Evolutionary conservation across 2,888 invertebrate genomes (phyloP).

Genomic region (Homarus gammarus): DNA sequence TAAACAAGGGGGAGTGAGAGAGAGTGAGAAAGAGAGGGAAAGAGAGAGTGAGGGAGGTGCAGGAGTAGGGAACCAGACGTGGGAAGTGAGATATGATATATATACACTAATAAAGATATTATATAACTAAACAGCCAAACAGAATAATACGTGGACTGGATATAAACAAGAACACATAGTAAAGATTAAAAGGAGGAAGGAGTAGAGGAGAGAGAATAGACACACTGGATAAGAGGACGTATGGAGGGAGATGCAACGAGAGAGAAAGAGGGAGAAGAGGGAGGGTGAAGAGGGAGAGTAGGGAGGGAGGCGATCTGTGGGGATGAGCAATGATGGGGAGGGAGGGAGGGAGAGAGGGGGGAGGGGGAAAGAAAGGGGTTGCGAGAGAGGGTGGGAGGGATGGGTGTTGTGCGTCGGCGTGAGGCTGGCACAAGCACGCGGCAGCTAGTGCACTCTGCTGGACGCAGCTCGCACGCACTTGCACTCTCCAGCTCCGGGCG

Average conservation of each 20-base stretch:
- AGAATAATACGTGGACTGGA: background rate
- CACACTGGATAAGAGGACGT: too few relatives aligned
- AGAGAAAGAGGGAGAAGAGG: background rate
- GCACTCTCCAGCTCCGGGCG: background rate
- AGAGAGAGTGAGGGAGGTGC: constrained; percentile 20
- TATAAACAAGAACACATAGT: background rate
- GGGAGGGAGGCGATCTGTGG: constrained; percentile 6
- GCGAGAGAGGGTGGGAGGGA: background rate
- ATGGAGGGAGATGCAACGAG: constrained; percentile 19
- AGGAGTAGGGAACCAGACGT: too few relatives aligned
- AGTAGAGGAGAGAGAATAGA: background rate
- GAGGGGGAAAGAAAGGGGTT: background rate
- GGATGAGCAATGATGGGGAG: background rate
- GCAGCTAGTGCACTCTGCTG: constrained; percentile 35
- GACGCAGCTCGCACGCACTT: background rate
- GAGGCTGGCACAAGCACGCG: constrained; percentile 10
- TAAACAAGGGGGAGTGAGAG: background rate
- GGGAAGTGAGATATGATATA: too few relatives aligned
- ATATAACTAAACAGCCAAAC: background rate
- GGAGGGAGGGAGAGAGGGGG: background rate
- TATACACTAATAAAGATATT: too few relatives aligned
- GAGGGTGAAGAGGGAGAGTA: background rate
- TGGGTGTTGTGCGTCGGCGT: constrained; percentile 3
- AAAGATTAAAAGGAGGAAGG: background rate
- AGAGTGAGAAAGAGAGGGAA: constrained; percentile 34